phyloP scores from a whole-genome alignment of 2,888 invertebrate genomes.

The Xestia xanthographa region DNA sequence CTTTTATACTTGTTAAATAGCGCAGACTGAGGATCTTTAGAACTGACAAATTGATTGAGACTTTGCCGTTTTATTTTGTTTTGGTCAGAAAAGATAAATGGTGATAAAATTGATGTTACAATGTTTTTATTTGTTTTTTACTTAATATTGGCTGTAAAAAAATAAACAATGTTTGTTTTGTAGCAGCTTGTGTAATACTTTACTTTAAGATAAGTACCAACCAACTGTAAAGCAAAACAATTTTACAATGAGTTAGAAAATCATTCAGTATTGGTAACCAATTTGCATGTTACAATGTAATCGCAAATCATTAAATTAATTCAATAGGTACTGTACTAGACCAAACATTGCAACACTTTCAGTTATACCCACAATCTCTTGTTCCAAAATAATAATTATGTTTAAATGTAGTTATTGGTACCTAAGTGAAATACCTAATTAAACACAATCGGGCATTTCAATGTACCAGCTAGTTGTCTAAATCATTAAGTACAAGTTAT shows the following conservation, averaged over 20 bases:
- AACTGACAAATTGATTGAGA: constrained; percentile 26
- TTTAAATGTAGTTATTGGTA: too few relatives aligned
- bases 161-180: not conserved
- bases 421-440: constrained; percentile 30
- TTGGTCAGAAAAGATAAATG: not conserved
- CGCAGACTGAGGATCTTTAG: constrained; percentile 12
- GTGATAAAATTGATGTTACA: not conserved
- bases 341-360: not conserved
- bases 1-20: constrained; percentile 31
- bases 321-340: not conserved
- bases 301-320: not conserved
- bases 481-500: constrained; percentile 53
- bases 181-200: not conserved
- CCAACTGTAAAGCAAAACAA: not conserved
- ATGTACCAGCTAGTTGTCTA: constrained; percentile 37
- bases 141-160: not conserved
- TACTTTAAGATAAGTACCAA: not conserved
- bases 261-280: not conserved
- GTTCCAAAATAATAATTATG: not conserved
- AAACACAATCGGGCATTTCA: constrained; percentile 29
- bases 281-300: constrained; percentile 14
- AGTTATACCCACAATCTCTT: constrained; percentile 9
- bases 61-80: not conserved
- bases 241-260: not conserved
- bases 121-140: not conserved